Evolutionary conservation across 2,797 vertebrate species (phyloP).

Genomic region (Melanogrammus aeglefinus): DNA sequence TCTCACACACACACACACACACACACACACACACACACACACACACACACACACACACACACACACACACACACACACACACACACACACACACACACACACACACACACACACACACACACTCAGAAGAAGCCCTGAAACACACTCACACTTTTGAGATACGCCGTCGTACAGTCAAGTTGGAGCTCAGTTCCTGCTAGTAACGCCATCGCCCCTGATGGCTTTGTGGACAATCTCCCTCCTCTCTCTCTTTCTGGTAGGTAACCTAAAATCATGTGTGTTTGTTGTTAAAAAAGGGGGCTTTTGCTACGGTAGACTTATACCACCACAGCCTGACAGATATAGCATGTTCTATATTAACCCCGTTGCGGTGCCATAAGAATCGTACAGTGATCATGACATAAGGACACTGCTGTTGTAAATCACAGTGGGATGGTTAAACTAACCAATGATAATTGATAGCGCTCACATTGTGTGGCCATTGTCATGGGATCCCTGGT

Average conservation of each 20-base stretch:
- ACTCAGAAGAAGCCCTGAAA: conserved; percentile 2
- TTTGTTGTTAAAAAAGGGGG: conserved; percentile 8
- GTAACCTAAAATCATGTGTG: conserved; percentile 25
- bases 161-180: conserved; percentile 25
- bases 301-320: background rate
- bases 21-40: conserved; percentile 24
- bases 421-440: background rate
- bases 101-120: background rate
- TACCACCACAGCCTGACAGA: background rate
- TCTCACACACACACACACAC: conserved; percentile 11
- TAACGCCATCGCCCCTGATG: conserved; percentile 38
- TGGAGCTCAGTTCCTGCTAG: conserved; percentile 29
- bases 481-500: background rate
- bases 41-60: conserved; percentile 12
- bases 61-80: background rate
- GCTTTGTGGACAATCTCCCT: conserved; percentile 46
- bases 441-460: background rate
- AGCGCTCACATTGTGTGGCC: background rate
- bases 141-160: conserved; percentile 22
- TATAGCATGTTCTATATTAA: background rate
- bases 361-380: background rate
- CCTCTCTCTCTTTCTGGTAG: conserved; percentile 63
- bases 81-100: background rate
- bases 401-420: background rate
- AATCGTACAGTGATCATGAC: background rate